Evolutionary conservation across 2,113 vertebrate species (phyloP).

Genomic region (Hipposideros armiger): DNA sequence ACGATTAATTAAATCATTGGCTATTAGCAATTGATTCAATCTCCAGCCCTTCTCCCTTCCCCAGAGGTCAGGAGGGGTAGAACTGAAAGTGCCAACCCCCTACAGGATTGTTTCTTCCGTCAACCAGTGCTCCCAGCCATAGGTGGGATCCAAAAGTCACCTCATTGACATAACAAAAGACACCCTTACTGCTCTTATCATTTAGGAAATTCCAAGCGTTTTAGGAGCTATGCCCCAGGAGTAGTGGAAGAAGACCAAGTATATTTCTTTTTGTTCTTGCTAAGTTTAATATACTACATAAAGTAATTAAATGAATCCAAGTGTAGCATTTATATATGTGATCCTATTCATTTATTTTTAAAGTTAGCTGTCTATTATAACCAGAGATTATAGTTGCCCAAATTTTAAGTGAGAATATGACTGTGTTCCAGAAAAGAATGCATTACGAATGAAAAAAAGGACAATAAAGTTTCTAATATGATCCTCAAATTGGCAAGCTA

Average conservation of each 20-base stretch:
- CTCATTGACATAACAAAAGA: not conserved
- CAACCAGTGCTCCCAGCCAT: not conserved
- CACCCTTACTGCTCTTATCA: not conserved
- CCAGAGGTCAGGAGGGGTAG: not conserved
- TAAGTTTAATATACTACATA: not conserved
- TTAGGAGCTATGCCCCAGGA: not conserved
- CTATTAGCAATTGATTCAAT: not conserved
- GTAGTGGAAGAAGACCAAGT: not conserved
- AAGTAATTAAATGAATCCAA: not conserved
- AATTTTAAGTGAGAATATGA: not conserved
- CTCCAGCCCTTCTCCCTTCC: not conserved
- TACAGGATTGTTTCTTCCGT: not conserved
- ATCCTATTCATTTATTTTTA: not conserved
- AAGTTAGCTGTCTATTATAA: not conserved
- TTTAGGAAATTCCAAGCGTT: not conserved
- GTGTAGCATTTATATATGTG: not conserved
- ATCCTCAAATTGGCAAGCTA: not conserved
- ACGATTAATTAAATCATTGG: not conserved
- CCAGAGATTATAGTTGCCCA: not conserved
- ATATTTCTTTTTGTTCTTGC: slow-evolving; percentile 3
- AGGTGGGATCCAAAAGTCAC: not conserved
- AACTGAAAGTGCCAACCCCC: not conserved
- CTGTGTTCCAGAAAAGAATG: not conserved
- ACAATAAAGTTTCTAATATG: not conserved
- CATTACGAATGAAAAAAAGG: not conserved